A percentile compares a stretch with the other conserved stretches of the same genome.
These are phyloP conservation scores for Alcis repandata DNA, from an alignment of 2,888 invertebrate genomes.

Conservation along the genomic window DNA sequence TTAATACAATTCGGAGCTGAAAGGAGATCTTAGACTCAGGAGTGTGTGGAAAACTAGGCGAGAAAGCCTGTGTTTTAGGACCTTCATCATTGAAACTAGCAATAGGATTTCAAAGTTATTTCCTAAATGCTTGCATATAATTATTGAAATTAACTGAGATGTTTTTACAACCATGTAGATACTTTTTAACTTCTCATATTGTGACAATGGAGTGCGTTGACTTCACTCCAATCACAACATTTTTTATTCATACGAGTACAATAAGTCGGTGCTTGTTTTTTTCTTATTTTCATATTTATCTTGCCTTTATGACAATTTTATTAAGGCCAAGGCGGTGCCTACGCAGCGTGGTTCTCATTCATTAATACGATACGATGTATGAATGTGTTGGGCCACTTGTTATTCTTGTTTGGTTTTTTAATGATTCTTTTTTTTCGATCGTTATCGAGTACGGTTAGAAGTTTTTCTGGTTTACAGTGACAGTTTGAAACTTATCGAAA, in stretches of 20 bases:
- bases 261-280: slow-evolving; percentile 48
- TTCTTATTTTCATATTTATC: slow-evolving; percentile 69
- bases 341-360: slow-evolving; percentile 71
- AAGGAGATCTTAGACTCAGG: too few species aligned
- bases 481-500: background rate
- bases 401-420: slow-evolving; percentile 35
- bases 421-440: slow-evolving; percentile 16
- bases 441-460: slow-evolving; percentile 13
- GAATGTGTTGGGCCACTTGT: slow-evolving; percentile 50
- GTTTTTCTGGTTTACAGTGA: slow-evolving; percentile 11
- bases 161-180: background rate
- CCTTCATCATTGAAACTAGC: too few species aligned
- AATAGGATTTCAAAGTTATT: too few species aligned
- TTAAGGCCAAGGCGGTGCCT: slow-evolving; percentile 70
- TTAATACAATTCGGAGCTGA: too few species aligned
- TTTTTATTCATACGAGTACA: slow-evolving; percentile 57
- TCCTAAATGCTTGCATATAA: too few species aligned
- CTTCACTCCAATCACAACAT: slow-evolving; percentile 50
- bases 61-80: too few species aligned
- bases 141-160: too few species aligned
- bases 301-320: slow-evolving; percentile 80
- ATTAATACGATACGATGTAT: slow-evolving; percentile 67
- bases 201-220: slow-evolving; percentile 66
- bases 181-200: background rate
- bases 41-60: too few species aligned